phyloP scores from a whole-genome alignment of 2,888 invertebrate genomes.

The Griposia aprilina region DNA sequence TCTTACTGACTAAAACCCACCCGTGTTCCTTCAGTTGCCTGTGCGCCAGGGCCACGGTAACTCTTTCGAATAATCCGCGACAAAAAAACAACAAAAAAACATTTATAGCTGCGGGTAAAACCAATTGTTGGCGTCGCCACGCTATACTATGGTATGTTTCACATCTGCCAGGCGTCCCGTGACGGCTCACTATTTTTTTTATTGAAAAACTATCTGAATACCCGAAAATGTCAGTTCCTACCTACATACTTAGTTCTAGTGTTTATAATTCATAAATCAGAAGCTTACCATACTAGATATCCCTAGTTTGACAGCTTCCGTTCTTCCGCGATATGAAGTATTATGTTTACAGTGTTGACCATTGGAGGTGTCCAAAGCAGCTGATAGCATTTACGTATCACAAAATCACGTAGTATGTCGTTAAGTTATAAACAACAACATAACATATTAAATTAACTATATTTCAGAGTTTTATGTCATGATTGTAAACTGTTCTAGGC shows the following conservation, averaged over 20 bases:
- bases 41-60: too few relatives aligned
- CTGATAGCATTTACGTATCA: slow-evolving; percentile 15
- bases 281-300: not conserved
- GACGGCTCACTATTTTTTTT: too few relatives aligned
- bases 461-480: not conserved
- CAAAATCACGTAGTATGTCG: slow-evolving; percentile 13
- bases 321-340: slow-evolving; percentile 14
- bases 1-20: too few relatives aligned
- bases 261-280: not conserved
- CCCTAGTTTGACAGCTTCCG: slow-evolving; percentile 4
- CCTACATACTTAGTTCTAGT: not conserved
- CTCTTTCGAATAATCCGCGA: too few relatives aligned
- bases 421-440: not conserved
- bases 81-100: too few relatives aligned
- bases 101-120: too few relatives aligned
- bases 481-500: not conserved
- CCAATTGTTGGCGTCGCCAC: too few relatives aligned
- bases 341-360: slow-evolving; percentile 3
- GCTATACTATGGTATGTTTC: too few relatives aligned
- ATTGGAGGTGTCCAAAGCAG: slow-evolving; percentile 29
- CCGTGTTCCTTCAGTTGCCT: too few relatives aligned
- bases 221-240: too few relatives aligned
- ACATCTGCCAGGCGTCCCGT: too few relatives aligned
- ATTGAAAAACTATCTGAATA: too few relatives aligned
- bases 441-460: not conserved